phyloP scores from a whole-genome alignment of 2,888 invertebrate genomes.

The Sclerodermus sp. region DNA sequence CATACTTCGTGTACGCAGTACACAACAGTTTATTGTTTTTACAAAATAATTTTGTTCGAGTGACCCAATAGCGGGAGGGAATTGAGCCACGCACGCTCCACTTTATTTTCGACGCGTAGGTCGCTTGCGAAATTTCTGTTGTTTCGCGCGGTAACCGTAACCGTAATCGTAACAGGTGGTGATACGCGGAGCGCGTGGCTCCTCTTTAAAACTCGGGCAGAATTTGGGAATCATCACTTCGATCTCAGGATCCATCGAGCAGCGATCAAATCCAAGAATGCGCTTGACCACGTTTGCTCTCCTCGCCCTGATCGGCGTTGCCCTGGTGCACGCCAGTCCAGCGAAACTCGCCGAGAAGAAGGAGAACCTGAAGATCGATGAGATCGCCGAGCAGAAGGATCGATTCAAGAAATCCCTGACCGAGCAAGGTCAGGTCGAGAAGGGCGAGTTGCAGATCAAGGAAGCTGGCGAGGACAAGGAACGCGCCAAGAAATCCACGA shows the following conservation, averaged over 20 bases:
- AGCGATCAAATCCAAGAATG: constrained; percentile 14
- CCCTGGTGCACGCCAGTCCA: constrained; percentile 20
- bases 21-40: too few species aligned
- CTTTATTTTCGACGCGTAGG: too few species aligned
- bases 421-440: constrained; percentile 6
- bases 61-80: too few species aligned
- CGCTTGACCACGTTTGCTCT: constrained; percentile 6
- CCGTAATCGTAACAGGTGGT: too few species aligned
- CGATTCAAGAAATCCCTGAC: constrained; percentile 6
- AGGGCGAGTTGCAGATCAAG: constrained; percentile 11
- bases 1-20: too few species aligned
- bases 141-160: too few species aligned
- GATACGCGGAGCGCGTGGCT: neutral
- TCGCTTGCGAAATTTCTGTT: too few species aligned
- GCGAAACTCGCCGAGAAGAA: constrained; percentile 11
- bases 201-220: constrained; percentile 17
- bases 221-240: constrained; percentile 16
- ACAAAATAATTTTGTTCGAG: too few species aligned
- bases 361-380: neutral
- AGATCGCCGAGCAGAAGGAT: neutral
- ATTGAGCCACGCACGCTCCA: too few species aligned
- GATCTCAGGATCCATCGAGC: neutral
- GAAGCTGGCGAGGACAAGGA: constrained; percentile 23
- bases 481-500: constrained; percentile 55
- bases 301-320: constrained; percentile 15